phyloP scores from a whole-genome alignment of 1,140 invertebrate genomes.

The Brachionus koreanus region DNA sequence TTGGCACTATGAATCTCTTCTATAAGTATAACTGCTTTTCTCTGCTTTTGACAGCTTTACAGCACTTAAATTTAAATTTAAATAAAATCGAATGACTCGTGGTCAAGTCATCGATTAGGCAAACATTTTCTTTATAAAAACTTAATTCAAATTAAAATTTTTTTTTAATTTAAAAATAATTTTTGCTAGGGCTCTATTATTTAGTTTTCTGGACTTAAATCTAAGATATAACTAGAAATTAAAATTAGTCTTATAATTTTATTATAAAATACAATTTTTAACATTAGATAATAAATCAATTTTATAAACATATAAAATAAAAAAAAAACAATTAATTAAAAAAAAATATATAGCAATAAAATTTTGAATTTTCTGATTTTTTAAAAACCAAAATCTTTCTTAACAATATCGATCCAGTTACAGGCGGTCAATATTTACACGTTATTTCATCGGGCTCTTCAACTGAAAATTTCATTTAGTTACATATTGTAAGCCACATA shows the following conservation, averaged over 20 bases:
- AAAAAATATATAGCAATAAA: background rate
- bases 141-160: no score
- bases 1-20: no score
- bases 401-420: background rate
- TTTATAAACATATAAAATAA: conserved; percentile 9
- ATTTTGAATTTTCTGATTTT: background rate
- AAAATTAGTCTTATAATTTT: conserved; percentile 20
- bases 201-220: no score
- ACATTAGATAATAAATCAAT: conserved; percentile 33
- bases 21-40: no score
- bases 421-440: background rate
- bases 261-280: conserved; percentile 36
- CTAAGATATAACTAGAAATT: no score
- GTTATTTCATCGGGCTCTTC: conserved; percentile 5
- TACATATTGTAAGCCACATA: conserved; percentile 99
- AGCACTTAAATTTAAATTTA: no score
- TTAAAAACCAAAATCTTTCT: background rate
- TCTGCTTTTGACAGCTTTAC: no score
- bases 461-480: background rate
- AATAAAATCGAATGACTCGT: no score
- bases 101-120: no score
- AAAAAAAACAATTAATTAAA: background rate
- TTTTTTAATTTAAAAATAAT: no score
- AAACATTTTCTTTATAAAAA: no score
- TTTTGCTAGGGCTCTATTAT: no score